Evolutionary conservation across 23 tunicate species (phyloP), one percentile per base, ranked within the genome.

Genomic region (Pegea sp.): DNA sequence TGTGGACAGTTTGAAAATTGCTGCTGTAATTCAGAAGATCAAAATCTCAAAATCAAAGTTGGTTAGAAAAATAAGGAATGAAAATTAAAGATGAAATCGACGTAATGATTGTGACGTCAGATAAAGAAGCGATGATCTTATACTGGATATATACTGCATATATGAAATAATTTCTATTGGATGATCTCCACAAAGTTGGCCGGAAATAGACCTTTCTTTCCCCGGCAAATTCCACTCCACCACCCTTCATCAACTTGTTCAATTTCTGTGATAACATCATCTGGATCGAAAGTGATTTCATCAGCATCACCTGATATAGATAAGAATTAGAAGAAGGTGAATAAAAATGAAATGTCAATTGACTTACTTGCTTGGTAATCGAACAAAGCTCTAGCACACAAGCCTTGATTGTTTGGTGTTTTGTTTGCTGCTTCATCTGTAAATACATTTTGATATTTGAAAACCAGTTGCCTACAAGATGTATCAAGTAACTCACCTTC

Each of bases 281-380:
- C 98, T 26, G 98, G 98, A 62, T 89, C 98, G 52, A 89, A 89
- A 4, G 91, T 89, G 30, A 89, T 89, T 61, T 89, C 98, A 34
- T 89, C 98, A 16, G 11, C 46, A 0, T 77, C 81, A 28, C 79
- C 98, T 71, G 65, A n/a, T n/a, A 67, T 16, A 16, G 11, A 8
- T 38, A 11, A 38, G 46, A 38, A 8, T 8, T 38, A 8, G 46
- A 38, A 38, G 16, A 38, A 8, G 11, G 13, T 38, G 46, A 38
- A 38, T 38, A 38, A 38, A 8, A 38, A 8, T 38, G 16, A 38
- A 38, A 38, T 38, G 16, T 38, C 16, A 51, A 51, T 16, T 0
- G 31, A 64, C 69, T 66, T 52, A 81, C 94, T 28, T 7, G 97
- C 97, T 88, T 88, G 79, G 52, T 88, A 88, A 27, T 88, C 97